Evolutionary conservation across 2,113 vertebrate species (phyloP), one percentile per base, ranked within the genome.

Genomic region (Forbesichthys papilliferus): DNA sequence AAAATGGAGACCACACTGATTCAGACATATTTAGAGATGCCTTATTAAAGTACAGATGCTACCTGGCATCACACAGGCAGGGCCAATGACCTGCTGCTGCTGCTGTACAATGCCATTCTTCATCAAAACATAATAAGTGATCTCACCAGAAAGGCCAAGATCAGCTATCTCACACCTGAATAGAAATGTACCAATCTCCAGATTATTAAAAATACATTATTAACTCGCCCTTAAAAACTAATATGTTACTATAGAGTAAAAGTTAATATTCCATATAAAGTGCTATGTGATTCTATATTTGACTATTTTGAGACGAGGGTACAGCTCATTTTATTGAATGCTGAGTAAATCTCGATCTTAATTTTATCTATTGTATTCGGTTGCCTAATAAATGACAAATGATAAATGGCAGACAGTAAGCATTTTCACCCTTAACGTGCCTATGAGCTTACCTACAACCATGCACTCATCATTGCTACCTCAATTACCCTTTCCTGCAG

Each of bases 41-140:
- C 54, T 64, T 64, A 12, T 74, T 64, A 54, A 10, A 66, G 72
- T 64, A 66, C 83, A 86, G 80, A 80, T 88, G 86, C 78, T 78
- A 66, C 59, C 13, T 64, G 61, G 53, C 64, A 6, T 36, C 3
- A 53, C 54, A 75, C 48, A 79, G 60, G 55, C 75, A 61, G 84
- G 70, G 70, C 52, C 53, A 71, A 69, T 68, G 54, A 64, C 20
- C 58, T 69, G 55, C 69, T 75, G 61, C 67, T 27, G 27, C 27
- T 27, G 27, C 27, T 27, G 27, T 27, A 56, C 72, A 68, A 78
- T 34, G 61, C 46, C 64, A 69, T 77, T 68, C 76, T 77, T 83
- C 60, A 68, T 65, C 51, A 64, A 56, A 80, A 57, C 36, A 42
- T 42, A 42, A 12, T 9, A 11, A 10, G 49, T 52, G 49, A 52